Conservation (phyloP, 1,140 invertebrate species). For the Chrysopa pallens region DNA sequence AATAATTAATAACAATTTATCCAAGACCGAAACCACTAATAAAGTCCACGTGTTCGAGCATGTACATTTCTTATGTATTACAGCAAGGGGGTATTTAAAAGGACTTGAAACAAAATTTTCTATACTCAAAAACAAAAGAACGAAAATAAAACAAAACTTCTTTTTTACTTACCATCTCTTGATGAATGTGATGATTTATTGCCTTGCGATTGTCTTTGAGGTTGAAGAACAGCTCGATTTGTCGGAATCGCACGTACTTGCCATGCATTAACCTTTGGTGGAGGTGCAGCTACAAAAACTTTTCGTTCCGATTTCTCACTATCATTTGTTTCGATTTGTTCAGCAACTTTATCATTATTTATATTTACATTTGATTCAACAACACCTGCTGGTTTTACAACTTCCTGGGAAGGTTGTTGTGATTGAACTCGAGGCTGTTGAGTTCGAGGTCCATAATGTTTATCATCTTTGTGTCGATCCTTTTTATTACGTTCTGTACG, state of each 20-base stretch:
- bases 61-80: no score
- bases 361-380: not conserved
- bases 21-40: no score
- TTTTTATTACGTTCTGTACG: not conserved
- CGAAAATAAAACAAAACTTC: no score
- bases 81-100: no score
- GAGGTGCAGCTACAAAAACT: constrained; percentile 35
- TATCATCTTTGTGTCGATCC: not conserved
- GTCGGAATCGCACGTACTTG: constrained; percentile 18
- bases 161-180: no score
- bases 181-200: no score
- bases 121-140: no score
- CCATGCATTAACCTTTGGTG: constrained; percentile 40
- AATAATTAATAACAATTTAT: no score
- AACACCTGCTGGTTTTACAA: not conserved
- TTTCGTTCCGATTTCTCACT: constrained; percentile 11
- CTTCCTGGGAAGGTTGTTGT: not conserved
- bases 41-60: no score
- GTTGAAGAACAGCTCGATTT: not conserved
- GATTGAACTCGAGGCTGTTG: not conserved
- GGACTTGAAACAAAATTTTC: no score
- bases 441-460: not conserved
- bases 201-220: not conserved
- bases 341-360: no score
- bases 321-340: not conserved